Base-by-base conservation (phyloP, 2,888 invertebrate genomes). In the Lasioglossum figueresi region DNA sequence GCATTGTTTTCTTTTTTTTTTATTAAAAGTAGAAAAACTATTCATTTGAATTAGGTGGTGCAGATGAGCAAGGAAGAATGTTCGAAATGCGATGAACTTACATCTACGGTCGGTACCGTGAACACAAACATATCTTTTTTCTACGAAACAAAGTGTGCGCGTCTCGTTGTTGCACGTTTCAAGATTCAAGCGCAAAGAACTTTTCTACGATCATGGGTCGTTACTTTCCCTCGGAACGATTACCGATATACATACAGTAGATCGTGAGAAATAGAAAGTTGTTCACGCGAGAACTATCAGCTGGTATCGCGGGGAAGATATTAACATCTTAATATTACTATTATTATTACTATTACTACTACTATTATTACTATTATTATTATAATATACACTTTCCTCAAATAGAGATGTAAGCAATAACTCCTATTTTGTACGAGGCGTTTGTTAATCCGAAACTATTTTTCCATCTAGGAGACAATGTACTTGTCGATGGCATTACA, bases 341-440 rank as follows among this genome's bases (percentile, higher is more conserved):
- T 31, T 63, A 63, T 14, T 63, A 63, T 31, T 63, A 63, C 19
- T 27, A 23, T 37, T 56, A 56, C n/a, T n/a, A 56, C 12, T n/a
- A n/a, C 4, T n/a, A 12, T 1, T n/a, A 56, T 10, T 23, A 23
- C 2, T 23, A 52, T 56, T n/a, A 87, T 63, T 80, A 78, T 85
- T 80, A 63, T 63, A 37, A 19, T 68, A 68, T 83, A 82, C 78
- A 84, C 78, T 88, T 84, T 88, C 81, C 80, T 83, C 77, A 66
- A 19, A 84, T 89, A 86, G 68, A 76, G 77, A 84, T 70, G 83
- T 86, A 83, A 90, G 84, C 85, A 88, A 86, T 88, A 90, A 79
- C 59, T 80, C 43, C 71, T 88, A 90, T 90, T 90, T 90, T 90
- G 63, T 89, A 90, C 81, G 72, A 85, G 72, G 74, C 75, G 78